Evolutionary conservation across 2,888 invertebrate species (phyloP).

Genomic region (Cryptophagus acutangulus): DNA sequence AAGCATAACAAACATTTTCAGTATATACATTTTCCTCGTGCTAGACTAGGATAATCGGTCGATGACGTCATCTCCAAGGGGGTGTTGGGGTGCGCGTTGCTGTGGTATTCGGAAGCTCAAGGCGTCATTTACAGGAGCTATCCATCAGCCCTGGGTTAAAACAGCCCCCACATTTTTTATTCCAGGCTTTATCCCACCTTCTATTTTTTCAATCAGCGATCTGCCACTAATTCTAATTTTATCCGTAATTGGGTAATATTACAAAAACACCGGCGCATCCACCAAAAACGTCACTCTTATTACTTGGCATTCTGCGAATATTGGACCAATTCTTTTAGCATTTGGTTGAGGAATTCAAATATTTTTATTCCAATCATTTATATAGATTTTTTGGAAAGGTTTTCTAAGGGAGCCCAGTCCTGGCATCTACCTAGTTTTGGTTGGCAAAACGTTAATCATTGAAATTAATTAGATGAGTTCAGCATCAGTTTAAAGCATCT

Average conservation of each 20-base stretch:
- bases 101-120: constrained; percentile 31
- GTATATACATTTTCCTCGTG: constrained; percentile 2
- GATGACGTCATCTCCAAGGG: constrained; percentile 3
- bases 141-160: constrained; percentile 36
- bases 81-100: constrained; percentile 11
- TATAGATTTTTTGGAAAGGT: too few relatives aligned
- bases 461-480: too few relatives aligned
- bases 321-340: too few relatives aligned
- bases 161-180: constrained; percentile 35
- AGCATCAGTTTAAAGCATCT: constrained; percentile 7
- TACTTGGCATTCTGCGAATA: too few relatives aligned
- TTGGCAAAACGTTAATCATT: too few relatives aligned
- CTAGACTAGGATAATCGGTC: constrained; percentile 1
- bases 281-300: too few relatives aligned
- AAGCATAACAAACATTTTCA: constrained; percentile 1
- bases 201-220: constrained; percentile 15
- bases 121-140: constrained; percentile 37
- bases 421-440: too few relatives aligned
- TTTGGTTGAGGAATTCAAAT: too few relatives aligned
- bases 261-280: too few relatives aligned
- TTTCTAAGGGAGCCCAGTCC: too few relatives aligned
- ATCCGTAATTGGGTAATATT: too few relatives aligned
- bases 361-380: too few relatives aligned
- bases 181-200: constrained; percentile 12
- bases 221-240: neutral